phyloP scores from a whole-genome alignment of 2,888 invertebrate species.

The Drosophila formosana region DNA sequence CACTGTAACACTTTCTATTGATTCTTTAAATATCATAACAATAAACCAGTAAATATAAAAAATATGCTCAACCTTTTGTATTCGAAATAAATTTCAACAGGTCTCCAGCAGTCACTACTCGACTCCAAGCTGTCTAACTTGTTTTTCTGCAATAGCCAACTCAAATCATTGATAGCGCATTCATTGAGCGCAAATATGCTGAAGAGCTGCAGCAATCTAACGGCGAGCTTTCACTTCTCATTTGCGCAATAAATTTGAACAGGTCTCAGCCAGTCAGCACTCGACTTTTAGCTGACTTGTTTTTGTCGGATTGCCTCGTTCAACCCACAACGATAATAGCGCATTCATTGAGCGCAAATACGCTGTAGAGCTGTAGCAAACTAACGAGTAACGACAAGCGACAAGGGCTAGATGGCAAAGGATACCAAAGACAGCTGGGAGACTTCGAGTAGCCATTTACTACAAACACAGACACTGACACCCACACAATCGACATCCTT shows the following conservation, averaged over 20 bases:
- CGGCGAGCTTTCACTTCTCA: not conserved
- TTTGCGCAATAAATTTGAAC: not conserved
- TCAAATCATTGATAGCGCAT: conserved; percentile 44
- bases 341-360: conserved; percentile 62
- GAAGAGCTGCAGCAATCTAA: conserved; percentile 55
- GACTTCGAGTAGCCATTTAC: conserved; percentile 50
- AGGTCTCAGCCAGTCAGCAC: not conserved
- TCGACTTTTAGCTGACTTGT: not conserved
- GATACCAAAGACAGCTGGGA: conserved; percentile 7
- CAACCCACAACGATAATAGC: conserved; percentile 38
- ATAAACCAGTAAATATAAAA: too few relatives aligned
- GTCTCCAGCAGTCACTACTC: not conserved
- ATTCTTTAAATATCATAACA: too few relatives aligned
- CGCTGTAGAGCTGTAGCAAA: conserved; percentile 49
- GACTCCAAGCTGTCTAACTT: not conserved
- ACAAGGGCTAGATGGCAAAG: conserved; percentile 4
- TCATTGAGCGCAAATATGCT: conserved; percentile 61
- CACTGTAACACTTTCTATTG: too few relatives aligned
- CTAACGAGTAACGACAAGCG: conserved; percentile 54
- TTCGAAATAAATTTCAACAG: not conserved
- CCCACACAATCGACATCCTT: conserved; percentile 2
- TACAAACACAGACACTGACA: conserved; percentile 15
- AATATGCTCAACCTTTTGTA: too few relatives aligned
- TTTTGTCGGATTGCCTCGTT: not conserved
- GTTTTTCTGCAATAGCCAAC: not conserved